Base-by-base conservation (phyloP, 2,888 invertebrate species). In the Pimpla rufipes region DNA sequence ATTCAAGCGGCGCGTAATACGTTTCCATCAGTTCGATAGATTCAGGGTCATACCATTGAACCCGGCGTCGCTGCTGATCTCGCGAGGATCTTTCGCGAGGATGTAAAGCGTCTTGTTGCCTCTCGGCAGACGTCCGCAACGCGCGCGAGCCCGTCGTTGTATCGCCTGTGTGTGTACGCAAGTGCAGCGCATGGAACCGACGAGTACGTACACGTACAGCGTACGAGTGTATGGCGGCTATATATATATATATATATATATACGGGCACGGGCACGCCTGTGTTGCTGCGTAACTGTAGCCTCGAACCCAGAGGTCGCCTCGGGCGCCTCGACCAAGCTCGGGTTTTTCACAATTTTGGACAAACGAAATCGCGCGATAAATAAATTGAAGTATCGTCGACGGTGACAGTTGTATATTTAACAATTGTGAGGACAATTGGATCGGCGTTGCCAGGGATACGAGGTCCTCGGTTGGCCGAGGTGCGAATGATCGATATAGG, bases 401-500 rank as follows among this genome's bases (percentile, higher is more conserved):
- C 8, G 40, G 21, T 8, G 8, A 0, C n/a, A 40, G 23, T 67
- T 13, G 13, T 37, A 11, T 70, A 50, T 21, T 13, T 47, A 29
- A 35, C 2, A 64, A 67, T 78, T 40, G 16, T 62, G 13, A 59
- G 29, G 23, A 37, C 35, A 47, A 37, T 42, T 18, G 23, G 10
- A 16, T 16, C 42, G 29, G 13, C n/a, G 23, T 74, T 66, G 37
- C 16, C 40, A 37, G n/a, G 40, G 70, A 57, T 45, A 10, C 21
- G 67, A 29, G 78, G 73, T 50, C 35, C 50, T 75, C 23, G 13
- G 47, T 70, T 37, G 45, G 37, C 57, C 67, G 45, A 67, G 71
- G 67, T 80, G 62, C 23, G 52, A 85, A 83, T 87, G 89, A 90
- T 89, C 90, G 85, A 89, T 89, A 87, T 81, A 74, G 40, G n/a